These are phyloP conservation scores for Lymantria dispar DNA, from an alignment of 2,888 invertebrate genomes.

Conservation along the genomic window DNA sequence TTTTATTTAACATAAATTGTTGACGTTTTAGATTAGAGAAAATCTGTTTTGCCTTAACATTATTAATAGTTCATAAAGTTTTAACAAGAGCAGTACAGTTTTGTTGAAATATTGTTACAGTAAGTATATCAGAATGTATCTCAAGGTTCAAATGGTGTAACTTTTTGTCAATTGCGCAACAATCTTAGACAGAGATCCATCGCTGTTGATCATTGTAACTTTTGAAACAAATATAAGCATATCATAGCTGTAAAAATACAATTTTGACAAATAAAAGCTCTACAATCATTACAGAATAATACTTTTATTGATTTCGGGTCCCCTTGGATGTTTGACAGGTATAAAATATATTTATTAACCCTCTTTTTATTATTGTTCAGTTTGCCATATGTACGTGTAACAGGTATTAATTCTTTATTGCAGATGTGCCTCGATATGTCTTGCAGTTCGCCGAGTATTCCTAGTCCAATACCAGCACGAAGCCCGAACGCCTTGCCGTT, in stretches of 20 bases:
- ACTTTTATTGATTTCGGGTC: slow-evolving; percentile 47
- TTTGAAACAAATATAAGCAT: slow-evolving; percentile 92
- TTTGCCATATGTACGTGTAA: not conserved
- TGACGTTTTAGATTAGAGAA: slow-evolving; percentile 79
- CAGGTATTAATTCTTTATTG: slow-evolving; percentile 23
- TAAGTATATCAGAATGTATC: slow-evolving; percentile 56
- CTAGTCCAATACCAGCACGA: slow-evolving; percentile 59
- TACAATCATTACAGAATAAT: slow-evolving; percentile 78
- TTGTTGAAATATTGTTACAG: slow-evolving; percentile 70
- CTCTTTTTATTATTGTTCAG: not conserved
- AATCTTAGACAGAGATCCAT: slow-evolving; percentile 67
- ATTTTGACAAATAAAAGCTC: slow-evolving; percentile 92
- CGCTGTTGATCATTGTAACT: slow-evolving; percentile 84
- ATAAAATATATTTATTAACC: slow-evolving; percentile 1
- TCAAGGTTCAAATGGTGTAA: slow-evolving; percentile 64
- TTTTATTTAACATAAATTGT: slow-evolving; percentile 81
- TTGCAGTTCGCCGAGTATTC: slow-evolving; percentile 54
- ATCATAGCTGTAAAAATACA: slow-evolving; percentile 95
- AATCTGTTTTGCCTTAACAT: slow-evolving; percentile 81
- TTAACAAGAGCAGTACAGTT: slow-evolving; percentile 75
- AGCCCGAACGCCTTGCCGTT: slow-evolving; percentile 65
- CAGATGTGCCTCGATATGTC: slow-evolving; percentile 78
- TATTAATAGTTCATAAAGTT: slow-evolving; percentile 76
- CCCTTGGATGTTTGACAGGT: slow-evolving; percentile 20
- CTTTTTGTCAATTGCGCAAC: slow-evolving; percentile 77